Conservation (phyloP, 2,113 vertebrate genomes). For the Platysternon megacephalum region DNA sequence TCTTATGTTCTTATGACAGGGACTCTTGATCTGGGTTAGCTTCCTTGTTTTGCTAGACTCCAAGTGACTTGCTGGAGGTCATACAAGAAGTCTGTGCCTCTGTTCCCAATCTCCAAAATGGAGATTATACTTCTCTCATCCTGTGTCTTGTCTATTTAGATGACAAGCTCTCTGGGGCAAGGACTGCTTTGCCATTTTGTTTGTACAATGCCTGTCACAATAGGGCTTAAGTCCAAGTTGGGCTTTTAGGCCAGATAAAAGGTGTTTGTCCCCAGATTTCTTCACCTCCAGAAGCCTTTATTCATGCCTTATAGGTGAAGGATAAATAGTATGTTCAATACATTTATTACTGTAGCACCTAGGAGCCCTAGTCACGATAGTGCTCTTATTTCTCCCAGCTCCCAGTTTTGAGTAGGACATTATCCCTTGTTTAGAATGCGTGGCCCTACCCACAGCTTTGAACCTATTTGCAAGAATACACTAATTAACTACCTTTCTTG, state of each 20-base stretch:
- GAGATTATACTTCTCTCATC: background rate
- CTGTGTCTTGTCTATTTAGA: background rate
- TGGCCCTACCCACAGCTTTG: background rate
- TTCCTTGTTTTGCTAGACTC: background rate
- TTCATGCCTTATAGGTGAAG: background rate
- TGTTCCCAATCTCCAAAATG: background rate
- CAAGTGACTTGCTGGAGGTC: too few species aligned
- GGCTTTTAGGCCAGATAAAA: background rate
- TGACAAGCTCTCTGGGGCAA: background rate
- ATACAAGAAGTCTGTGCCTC: background rate
- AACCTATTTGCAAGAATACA: background rate
- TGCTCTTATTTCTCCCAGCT: background rate
- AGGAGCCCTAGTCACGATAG: background rate
- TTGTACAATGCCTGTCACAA: background rate
- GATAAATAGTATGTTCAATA: background rate
- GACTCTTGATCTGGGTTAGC: background rate
- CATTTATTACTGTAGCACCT: background rate
- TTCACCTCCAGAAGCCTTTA: background rate
- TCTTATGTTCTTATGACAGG: background rate
- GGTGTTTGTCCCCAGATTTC: background rate
- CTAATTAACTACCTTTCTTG: background rate
- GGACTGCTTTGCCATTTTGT: background rate
- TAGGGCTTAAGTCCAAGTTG: background rate
- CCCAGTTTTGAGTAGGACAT: background rate
- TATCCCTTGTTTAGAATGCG: background rate